Evolutionary conservation across 92 coral and sea anemone genomes (phyloP).

Genomic region (Bergia sp.): DNA sequence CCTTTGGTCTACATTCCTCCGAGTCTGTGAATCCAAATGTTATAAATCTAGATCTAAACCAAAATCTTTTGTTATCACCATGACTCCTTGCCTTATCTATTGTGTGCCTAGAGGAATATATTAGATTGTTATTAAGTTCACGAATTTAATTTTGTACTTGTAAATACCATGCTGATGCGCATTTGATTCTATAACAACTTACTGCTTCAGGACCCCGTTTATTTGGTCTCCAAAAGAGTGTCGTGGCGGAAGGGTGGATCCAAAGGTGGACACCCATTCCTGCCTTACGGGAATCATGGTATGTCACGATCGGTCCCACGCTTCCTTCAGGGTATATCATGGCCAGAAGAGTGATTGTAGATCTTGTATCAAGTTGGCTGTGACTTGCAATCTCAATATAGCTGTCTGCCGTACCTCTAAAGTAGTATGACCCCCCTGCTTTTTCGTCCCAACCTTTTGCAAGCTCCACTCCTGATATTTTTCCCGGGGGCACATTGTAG

Average conservation of each 20-base stretch:
- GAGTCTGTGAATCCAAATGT: too few relatives aligned
- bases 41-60: too few relatives aligned
- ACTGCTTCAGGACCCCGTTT: neutral
- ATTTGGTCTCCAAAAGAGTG: neutral
- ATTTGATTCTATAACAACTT: neutral
- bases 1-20: too few relatives aligned
- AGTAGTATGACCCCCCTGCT: constrained; percentile 19
- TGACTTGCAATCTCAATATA: constrained; percentile 1
- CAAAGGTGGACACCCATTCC: neutral
- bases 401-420: neutral
- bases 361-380: neutral
- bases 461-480: neutral
- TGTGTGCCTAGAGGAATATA: too few relatives aligned
- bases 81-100: too few relatives aligned
- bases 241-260: neutral
- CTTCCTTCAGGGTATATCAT: neutral
- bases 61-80: too few relatives aligned
- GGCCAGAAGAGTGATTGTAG: neutral
- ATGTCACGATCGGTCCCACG: neutral
- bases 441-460: neutral
- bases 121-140: too few relatives aligned
- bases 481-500: neutral
- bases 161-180: too few relatives aligned
- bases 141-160: too few relatives aligned
- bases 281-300: neutral